phyloP scores from a whole-genome alignment of 2,888 invertebrate species.

The Branchellion lobata region DNA sequence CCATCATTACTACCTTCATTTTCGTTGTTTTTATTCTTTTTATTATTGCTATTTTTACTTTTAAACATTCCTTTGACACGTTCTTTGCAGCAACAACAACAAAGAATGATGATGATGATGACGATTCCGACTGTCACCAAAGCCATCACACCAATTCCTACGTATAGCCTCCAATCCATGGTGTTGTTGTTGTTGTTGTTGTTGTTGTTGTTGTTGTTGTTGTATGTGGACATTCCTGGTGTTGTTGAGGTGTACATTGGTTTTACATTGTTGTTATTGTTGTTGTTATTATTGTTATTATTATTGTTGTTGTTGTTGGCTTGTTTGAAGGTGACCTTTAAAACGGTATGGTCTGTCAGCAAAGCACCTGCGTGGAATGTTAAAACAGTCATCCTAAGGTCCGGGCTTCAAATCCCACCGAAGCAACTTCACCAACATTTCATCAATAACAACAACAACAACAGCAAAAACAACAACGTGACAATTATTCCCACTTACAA shows the following conservation, averaged over 20 bases:
- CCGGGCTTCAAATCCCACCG: too few species aligned
- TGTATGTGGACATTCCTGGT: neutral
- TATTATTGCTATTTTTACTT: neutral
- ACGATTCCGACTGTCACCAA: neutral
- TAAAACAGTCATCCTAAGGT: too few species aligned
- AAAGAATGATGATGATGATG: neutral
- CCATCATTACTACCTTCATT: neutral
- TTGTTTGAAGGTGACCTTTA: too few species aligned
- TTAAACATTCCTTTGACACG: neutral
- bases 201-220: neutral
- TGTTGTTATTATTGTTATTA: neutral
- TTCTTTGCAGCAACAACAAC: neutral
- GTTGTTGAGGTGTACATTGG: too few species aligned
- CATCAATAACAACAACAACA: too few species aligned
- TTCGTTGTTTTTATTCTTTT: neutral
- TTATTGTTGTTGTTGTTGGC: slow-evolving; percentile 2
- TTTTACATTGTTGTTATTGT: too few species aligned
- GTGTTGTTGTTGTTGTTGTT: neutral
- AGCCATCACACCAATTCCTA: neutral
- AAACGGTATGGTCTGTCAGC: too few species aligned
- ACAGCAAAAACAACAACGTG: too few species aligned
- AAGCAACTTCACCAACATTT: too few species aligned
- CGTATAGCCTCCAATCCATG: neutral
- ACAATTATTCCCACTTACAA: too few species aligned
- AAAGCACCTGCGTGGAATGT: too few species aligned